Conservation (phyloP, 35 echinoderm and acorn worm species). For the Lytechinus variegatus region DNA sequence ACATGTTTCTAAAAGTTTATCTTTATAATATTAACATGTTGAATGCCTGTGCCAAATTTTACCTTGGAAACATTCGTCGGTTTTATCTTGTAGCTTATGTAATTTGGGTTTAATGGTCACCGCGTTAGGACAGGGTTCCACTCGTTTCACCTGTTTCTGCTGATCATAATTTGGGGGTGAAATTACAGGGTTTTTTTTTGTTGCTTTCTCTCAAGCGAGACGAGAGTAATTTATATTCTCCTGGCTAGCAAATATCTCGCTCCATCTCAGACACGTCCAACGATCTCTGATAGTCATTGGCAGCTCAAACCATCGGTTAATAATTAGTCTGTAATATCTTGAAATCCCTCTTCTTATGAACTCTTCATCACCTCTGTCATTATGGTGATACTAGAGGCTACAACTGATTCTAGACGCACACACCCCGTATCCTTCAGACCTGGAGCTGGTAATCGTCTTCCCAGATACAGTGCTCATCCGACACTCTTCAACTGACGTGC, state of each 20-base stretch:
- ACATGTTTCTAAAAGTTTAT: too few species aligned
- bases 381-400: background rate
- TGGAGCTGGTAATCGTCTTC: background rate
- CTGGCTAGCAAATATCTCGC: background rate
- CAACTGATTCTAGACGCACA: background rate
- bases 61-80: background rate
- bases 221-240: background rate
- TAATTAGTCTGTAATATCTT: background rate
- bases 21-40: too few species aligned
- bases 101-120: background rate
- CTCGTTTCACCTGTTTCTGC: background rate
- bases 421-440: background rate
- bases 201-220: background rate
- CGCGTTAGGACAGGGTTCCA: background rate
- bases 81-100: background rate
- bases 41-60: background rate
- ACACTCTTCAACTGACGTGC: background rate
- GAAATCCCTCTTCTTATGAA: background rate
- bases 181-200: background rate
- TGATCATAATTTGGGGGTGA: background rate
- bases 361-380: conserved; percentile 1
- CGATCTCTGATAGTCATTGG: background rate
- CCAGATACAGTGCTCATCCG: background rate
- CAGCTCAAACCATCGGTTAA: background rate
- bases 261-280: background rate